Conservation (phyloP, 1,140 invertebrate genomes). For the Cherax quadricarinatus region DNA sequence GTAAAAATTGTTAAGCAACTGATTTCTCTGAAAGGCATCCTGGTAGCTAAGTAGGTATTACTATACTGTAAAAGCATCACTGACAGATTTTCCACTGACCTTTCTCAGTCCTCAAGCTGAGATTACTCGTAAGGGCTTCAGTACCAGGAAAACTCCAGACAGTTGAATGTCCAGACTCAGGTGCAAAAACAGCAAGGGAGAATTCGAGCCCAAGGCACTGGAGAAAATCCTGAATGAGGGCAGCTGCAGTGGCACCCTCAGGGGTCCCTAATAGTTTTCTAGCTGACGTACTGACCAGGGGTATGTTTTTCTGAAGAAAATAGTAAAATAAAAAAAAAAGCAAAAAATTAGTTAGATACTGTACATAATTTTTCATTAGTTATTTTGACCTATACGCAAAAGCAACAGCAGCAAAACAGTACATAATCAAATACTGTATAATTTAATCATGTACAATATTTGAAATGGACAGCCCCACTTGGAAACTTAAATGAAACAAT, state of each 20-base stretch:
- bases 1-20: no score
- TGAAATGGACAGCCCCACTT: no score
- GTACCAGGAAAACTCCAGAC: conserved; percentile 32
- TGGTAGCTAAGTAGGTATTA: no score
- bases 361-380: no score
- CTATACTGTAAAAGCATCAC: background rate
- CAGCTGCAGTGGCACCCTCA: conserved; percentile 56
- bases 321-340: background rate
- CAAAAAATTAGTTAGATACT: background rate
- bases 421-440: no score
- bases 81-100: background rate
- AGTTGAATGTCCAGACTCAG: conserved; percentile 61
- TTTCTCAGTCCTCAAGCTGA: background rate
- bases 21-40: no score
- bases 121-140: conserved; percentile 12
- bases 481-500: no score
- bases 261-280: conserved; percentile 47
- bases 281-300: conserved; percentile 47
- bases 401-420: no score
- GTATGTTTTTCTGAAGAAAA: conserved; percentile 51
- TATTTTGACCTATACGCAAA: no score
- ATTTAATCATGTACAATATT: no score
- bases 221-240: conserved; percentile 67
- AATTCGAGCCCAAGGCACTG: conserved; percentile 67
- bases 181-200: conserved; percentile 65